Evolutionary conservation across 1,140 invertebrate species (phyloP).

Genomic region (Drosophila navojoa): DNA sequence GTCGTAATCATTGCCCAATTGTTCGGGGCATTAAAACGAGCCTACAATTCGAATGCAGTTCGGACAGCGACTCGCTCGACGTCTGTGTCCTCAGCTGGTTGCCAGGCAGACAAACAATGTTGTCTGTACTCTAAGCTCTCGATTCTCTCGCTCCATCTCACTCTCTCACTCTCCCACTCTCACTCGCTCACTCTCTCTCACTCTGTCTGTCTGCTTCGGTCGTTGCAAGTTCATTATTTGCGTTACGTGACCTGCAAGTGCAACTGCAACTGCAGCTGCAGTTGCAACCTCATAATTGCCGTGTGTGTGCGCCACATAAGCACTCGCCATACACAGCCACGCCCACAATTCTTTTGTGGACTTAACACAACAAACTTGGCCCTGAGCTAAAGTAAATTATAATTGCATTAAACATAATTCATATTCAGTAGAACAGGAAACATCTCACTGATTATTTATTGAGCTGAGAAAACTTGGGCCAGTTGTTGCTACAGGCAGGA

Average conservation of each 20-base stretch:
- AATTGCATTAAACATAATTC: slow-evolving; percentile 10
- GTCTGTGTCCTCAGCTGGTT: background rate
- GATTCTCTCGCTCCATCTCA: too few species aligned
- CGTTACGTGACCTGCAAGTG: slow-evolving; percentile 66
- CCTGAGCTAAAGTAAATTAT: slow-evolving; percentile 6
- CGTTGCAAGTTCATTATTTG: slow-evolving; percentile 70
- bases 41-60: too few species aligned
- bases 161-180: background rate
- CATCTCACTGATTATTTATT: background rate
- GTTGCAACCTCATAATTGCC: slow-evolving; percentile 57
- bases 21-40: slow-evolving; percentile 45
- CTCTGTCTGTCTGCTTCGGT: slow-evolving; percentile 1
- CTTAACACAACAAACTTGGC: too few species aligned
- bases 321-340: slow-evolving; percentile 5
- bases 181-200: too few species aligned
- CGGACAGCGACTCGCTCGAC: too few species aligned
- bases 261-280: slow-evolving; percentile 20
- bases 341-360: background rate
- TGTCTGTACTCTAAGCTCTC: background rate
- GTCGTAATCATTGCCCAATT: slow-evolving; percentile 57
- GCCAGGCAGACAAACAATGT: slow-evolving; percentile 16
- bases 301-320: slow-evolving; percentile 26
- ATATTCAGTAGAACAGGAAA: background rate
- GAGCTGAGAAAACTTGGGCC: too few species aligned
- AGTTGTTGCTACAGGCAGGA: too few species aligned